Evolutionary conservation across 2,113 vertebrate species (phyloP), one percentile per base, ranked within the genome.

Genomic region (Sturnira hondurensis): DNA sequence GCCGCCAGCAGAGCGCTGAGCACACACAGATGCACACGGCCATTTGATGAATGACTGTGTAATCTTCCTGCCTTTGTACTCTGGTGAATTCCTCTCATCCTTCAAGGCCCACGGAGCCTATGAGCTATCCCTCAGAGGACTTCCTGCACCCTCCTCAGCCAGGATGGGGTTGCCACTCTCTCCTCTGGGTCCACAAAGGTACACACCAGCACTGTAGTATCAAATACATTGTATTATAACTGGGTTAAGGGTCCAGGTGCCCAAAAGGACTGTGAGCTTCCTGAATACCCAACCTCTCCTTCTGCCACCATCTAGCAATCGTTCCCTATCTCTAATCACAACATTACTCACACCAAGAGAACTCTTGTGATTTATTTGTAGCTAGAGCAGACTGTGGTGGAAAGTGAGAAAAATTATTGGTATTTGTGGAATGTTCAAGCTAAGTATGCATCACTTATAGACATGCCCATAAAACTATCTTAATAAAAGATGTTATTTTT

Each of bases 351-450:
- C 24, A 65, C 61, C n/a, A 45, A 71, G 47, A 38, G 54, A 86
- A 93, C 26, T 20, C 43, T 76, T 68, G 65, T 36, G 43, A 80
- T 77, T 90, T 31, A 71, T 47, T 56, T 90, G 63, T 73, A 43
- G 43, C 7, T 12, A 54, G 38, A 84, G 22, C 16, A 36, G n/a
- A 36, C 12, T 17, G 10, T 45, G 22, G 7, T 38, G 26, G 71
- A 38, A 89, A 89, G 19, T 24, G 52, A 78, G 74, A 56, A 91
- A 92, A 52, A 41, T 36, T 36, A 41, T 36, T 67, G 38, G 10
- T 67, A 9, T 93, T 76, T 70, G 26, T 67, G 68, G 28, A 22
- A 38, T 54, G 38, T 67, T 58, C 47, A 50, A 63, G 26, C 61
- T 41, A 78, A 52, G 26, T 41, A 33, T 6, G 17, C 36, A 17